A percentile compares a stretch with the other conserved stretches of the same genome.
phyloP scores from a whole-genome alignment of 2,797 vertebrate genomes.

The Ptychadena robeensis region DNA sequence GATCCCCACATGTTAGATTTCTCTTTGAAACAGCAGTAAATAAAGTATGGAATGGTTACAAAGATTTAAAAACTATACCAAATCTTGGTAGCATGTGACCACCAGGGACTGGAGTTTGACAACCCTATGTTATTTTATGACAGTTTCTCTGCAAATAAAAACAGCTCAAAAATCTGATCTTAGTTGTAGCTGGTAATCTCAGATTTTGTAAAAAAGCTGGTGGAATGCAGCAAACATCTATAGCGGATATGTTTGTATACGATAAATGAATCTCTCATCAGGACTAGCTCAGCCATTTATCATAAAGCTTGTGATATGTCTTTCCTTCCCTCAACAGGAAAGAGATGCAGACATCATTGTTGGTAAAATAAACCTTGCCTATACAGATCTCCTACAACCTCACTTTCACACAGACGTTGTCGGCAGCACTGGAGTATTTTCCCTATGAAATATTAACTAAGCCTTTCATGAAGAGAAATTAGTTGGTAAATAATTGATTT shows the following conservation, averaged over 20 bases:
- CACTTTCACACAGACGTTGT: background rate
- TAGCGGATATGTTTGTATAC: background rate
- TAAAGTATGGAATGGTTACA: too few species aligned
- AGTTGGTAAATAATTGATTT: conserved; percentile 16
- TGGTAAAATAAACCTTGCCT: background rate
- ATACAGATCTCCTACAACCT: background rate
- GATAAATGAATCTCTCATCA: background rate
- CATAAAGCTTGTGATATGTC: background rate
- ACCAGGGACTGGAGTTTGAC: too few species aligned
- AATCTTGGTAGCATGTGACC: too few species aligned
- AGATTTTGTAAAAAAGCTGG: background rate
- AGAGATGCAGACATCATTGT: background rate
- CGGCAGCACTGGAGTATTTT: conserved; percentile 4
- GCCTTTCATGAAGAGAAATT: conserved; percentile 3
- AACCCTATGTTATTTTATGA: background rate
- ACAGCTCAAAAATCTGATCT: background rate
- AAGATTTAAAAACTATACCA: too few species aligned
- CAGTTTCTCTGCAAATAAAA: background rate
- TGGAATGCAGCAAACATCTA: background rate
- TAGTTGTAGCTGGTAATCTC: background rate
- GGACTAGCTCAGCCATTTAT: background rate
- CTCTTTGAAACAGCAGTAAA: too few species aligned
- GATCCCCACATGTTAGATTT: too few species aligned
- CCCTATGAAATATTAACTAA: conserved; percentile 30
- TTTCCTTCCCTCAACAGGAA: conserved; percentile 17